These are phyloP conservation scores for Drusus annulatus DNA, from an alignment of 1,140 invertebrate species.

Conservation along the genomic window DNA sequence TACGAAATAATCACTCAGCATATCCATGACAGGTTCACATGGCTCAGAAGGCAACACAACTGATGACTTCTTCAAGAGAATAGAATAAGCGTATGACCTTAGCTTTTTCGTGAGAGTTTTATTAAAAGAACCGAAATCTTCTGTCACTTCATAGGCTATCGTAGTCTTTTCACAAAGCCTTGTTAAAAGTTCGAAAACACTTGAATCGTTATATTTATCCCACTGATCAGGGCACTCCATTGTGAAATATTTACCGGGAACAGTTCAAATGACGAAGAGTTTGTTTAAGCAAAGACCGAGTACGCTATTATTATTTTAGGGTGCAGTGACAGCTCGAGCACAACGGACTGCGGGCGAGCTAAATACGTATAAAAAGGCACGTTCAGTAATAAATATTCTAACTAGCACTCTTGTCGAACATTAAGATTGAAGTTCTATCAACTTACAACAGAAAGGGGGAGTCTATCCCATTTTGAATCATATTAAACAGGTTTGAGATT, in stretches of 20 bases:
- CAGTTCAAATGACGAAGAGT: too few relatives aligned
- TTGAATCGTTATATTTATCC: slow-evolving; percentile 42
- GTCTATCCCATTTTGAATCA: too few relatives aligned
- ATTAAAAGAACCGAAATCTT: slow-evolving; percentile 48
- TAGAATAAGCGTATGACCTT: slow-evolving; percentile 48
- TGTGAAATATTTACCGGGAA: slow-evolving; percentile 8
- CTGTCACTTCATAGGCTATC: slow-evolving; percentile 20
- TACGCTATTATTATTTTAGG: too few relatives aligned
- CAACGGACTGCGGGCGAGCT: too few relatives aligned
- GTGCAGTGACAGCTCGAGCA: too few relatives aligned
- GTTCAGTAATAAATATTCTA: too few relatives aligned
- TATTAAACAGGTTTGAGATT: too few relatives aligned
- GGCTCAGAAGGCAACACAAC: slow-evolving; percentile 27
- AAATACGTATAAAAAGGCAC: too few relatives aligned
- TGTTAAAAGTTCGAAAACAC: slow-evolving; percentile 50
- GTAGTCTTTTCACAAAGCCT: slow-evolving; percentile 52
- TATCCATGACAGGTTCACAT: slow-evolving; percentile 51
- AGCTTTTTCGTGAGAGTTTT: slow-evolving; percentile 41
- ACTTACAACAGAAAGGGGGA: too few relatives aligned
- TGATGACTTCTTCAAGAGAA: slow-evolving; percentile 50
- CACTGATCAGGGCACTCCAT: slow-evolving; percentile 53
- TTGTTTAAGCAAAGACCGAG: too few relatives aligned
- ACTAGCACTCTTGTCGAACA: too few relatives aligned
- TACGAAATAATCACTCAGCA: slow-evolving; percentile 50
- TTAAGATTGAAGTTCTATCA: too few relatives aligned